Evolutionary conservation across 2,888 invertebrate genomes (phyloP), one percentile per base, ranked within the genome.

Genomic region (Folsomia candida): DNA sequence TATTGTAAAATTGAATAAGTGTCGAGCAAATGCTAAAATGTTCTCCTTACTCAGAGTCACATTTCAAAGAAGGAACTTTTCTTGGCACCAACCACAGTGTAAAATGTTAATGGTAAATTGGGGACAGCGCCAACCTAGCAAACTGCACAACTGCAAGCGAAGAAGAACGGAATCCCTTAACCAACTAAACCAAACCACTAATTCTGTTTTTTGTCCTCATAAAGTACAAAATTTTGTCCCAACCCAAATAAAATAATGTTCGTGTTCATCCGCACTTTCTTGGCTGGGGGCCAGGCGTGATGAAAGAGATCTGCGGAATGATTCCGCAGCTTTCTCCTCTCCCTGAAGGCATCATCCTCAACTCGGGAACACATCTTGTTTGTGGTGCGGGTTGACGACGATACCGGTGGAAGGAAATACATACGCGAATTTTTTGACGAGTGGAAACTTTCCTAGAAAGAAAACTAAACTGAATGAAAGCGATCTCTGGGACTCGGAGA

Each of bases 241-340:
- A 54, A 54, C n/a, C 47, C 47, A 54, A 54, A 54, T 54, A 54
- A 64, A 64, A 64, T 62, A 62, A 62, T 64, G 63, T 25, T 64
- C 51, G 4, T 64, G 63, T 64, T 64, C 63, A 64, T 64, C 63
- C 63, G 63, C 63, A 64, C 51, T 64, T 64, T 51, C 24, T 47
- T 64, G 63, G 63, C 63, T 22, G 2, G 24, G 2, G 51, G 63
- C 63, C 63, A 64, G 59, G 22, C 6, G 3, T 59, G 59, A 9
- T 4, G 29, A 20, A 9, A 62, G 37, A 14, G 37, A 37, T 37
- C 37, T 37, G 37, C 4, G 37, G 37, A 37, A 14, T 37, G 37
- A 37, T 37, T 37, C 37, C n/a, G n/a, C n/a, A 37, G 37, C 14
- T 37, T 37, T 37, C 37, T 37, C 37, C 37, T 37, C 37, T 37